Evolutionary conservation across 2,888 invertebrate species (phyloP), one percentile per base, ranked within the genome.

Genomic region (Drosophila setosimentum): DNA sequence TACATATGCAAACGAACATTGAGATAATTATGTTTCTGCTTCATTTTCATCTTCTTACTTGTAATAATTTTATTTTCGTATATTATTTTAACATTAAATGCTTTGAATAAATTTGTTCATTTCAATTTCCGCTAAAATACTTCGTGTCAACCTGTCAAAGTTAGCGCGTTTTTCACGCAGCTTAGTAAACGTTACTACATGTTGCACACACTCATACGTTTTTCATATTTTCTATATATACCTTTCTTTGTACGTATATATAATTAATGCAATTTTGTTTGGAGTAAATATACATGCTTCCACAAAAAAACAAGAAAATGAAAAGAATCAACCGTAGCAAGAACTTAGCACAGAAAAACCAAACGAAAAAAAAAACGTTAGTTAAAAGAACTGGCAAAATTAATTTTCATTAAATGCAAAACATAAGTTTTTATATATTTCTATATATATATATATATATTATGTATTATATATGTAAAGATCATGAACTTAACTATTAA

Each of bases 371-470:
- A 32, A 42, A 60, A 70, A 63, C 16, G 58, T 68, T 68, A 61
- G 64, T 79, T 40, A 57, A 62, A 74, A 68, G 48, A 61, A 69
- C 21, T 42, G 8, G 68, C 64, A 37, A 18, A 83, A 68, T 51
- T 54, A 32, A 70, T 77, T 53, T 83, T 75, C 76, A 79, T 79
- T 80, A 80, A 78, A 78, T 80, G 78, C 80, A 76, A 70, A 79
- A 68, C 65, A 75, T 59, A 40, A 49, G 48, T 60, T 59, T 50
- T 37, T 72, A 61, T 76, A 59, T 68, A 50, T 48, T 33, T 59
- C 8, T 68, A 63, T 68, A 72, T 62, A 60, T 67, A 30, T 21
- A 18, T 27, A 49, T 49, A 33, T 53, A 7, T 53, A 5, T 18
- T n/a, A 35, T 40, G 37, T 55, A 37, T 40, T 55, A 60, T 68